Evolutionary conservation across 2,113 vertebrate species (phyloP).

Genomic region (Xyrauchen texanus): DNA sequence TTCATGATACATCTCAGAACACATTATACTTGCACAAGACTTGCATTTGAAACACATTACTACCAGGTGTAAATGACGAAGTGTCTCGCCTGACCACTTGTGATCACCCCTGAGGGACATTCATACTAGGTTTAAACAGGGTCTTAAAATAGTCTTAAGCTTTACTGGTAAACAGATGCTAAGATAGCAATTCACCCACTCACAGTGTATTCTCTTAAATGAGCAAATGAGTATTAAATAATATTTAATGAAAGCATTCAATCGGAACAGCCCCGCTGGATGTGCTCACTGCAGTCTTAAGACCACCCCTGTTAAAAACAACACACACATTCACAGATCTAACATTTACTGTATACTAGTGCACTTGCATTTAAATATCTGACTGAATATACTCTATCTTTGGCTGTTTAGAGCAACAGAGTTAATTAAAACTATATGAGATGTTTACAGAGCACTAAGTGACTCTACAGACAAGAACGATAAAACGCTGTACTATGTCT

Average conservation of each 20-base stretch:
- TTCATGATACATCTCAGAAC: too few species aligned
- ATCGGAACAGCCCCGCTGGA: conserved; percentile 23
- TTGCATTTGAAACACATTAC: too few species aligned
- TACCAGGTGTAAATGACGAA: too few species aligned
- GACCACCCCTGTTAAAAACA: conserved; percentile 2
- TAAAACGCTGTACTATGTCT: background rate
- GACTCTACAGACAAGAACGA: background rate
- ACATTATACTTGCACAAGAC: too few species aligned
- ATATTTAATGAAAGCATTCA: conserved; percentile 25
- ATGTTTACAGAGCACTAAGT: too few species aligned
- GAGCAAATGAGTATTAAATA: too few species aligned
- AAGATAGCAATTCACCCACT: background rate
- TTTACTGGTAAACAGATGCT: background rate
- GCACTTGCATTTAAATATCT: background rate
- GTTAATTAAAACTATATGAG: background rate
- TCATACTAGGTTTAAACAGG: too few species aligned
- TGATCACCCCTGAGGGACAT: too few species aligned
- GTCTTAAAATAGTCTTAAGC: background rate
- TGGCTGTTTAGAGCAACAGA: background rate
- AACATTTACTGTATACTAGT: background rate
- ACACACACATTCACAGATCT: background rate
- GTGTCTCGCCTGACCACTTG: too few species aligned
- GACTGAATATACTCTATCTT: background rate
- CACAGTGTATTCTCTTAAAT: too few species aligned
- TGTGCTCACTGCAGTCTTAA: background rate